Evolutionary conservation across 2,113 vertebrate species (phyloP), one percentile per base, ranked within the genome.

Genomic region (Cyphomyrus discorhynchus): DNA sequence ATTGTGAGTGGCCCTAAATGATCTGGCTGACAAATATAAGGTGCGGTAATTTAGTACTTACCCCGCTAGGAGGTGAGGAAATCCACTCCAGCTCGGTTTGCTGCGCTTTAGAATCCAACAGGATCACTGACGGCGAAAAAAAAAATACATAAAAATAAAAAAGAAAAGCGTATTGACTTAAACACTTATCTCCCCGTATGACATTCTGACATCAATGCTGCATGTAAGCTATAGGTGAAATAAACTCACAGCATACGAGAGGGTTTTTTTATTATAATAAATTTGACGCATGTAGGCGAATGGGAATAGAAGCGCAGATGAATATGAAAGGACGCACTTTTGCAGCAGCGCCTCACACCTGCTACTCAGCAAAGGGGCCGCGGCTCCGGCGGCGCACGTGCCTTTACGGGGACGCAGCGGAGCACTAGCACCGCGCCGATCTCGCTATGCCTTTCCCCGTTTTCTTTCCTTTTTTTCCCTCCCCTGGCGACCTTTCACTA

Each of bases 31-130:
- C 77, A 82, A 45, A 82, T 45, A 42, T 82, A 45, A 45, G 31
- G 77, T 82, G 39, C 35, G 77, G 77, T 82, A 45, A 84, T 84
- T 46, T 84, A 46, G 17, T 86, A 93, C 98, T 96, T 97, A 99
- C 98, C 96, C 98, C 98, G 94, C 96, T 98, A 92, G 98, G 96
- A 95, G 98, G 98, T 96, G 97, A 99, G 89, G 98, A 99, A 96
- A 99, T 98, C 98, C 98, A 99, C 96, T 99, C 98, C 95, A 99
- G 94, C 88, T 99, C 98, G 94, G 98, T 99, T 95, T 99, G 98
- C 96, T 99, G 98, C 96, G 98, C 98, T 97, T 99, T 99, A 93
- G 98, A 99, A 95, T 99, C 98, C 97, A 99, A 94, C 93, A 99
- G 96, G 95, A 97, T 96, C 96, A 99, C 98, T 99, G 93, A 93